Conservation (phyloP, 2,113 vertebrate genomes). For the Delphinus delphis region DNA sequence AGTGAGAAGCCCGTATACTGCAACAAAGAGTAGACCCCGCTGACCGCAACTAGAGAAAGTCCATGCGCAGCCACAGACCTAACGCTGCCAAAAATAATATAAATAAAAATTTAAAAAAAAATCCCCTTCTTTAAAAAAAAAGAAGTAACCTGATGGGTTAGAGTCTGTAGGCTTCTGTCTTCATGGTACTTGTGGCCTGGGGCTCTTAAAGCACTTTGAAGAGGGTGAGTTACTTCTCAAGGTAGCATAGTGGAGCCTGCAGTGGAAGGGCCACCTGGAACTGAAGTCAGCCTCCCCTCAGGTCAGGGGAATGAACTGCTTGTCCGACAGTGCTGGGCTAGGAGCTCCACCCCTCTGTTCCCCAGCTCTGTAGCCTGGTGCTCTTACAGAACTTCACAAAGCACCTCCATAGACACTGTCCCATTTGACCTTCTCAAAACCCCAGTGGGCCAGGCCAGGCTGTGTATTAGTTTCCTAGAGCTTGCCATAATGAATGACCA, state of each 20-base stretch:
- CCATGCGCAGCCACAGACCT: too few relatives aligned
- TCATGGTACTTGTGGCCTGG: not conserved
- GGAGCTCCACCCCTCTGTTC: not conserved
- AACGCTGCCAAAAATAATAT: too few relatives aligned
- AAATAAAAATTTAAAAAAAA: too few relatives aligned
- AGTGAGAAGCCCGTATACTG: too few relatives aligned
- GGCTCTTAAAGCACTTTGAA: not conserved
- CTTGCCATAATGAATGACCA: not conserved
- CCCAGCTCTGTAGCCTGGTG: not conserved
- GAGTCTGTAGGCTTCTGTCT: not conserved
- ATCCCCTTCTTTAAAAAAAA: not conserved
- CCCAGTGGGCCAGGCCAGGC: not conserved
- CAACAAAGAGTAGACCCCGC: too few relatives aligned
- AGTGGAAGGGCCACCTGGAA: not conserved
- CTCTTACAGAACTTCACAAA: not conserved
- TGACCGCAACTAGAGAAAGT: too few relatives aligned
- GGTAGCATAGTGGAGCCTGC: not conserved
- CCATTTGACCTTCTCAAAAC: not conserved
- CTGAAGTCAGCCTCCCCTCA: not conserved
- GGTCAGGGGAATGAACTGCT: accelerated
- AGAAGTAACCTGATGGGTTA: not conserved
- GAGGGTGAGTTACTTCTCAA: not conserved
- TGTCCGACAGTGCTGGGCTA: not conserved
- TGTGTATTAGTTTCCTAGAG: not conserved
- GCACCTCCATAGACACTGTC: not conserved